Base-by-base conservation (phyloP, 1,140 invertebrate genomes). In the Rhopalosiphum padi region DNA sequence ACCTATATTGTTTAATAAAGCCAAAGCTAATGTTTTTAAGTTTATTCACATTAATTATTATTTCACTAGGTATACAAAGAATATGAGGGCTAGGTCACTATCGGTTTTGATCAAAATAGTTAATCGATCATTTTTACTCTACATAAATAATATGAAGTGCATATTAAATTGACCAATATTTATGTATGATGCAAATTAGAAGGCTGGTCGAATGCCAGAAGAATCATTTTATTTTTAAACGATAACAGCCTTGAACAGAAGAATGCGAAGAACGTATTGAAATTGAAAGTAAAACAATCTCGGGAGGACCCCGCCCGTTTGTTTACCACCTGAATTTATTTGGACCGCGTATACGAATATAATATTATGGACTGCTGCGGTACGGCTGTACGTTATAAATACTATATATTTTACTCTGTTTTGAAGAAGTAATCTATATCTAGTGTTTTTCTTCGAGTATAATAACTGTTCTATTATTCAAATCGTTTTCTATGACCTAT, bases 191-290 rank as follows among this genome's bases (percentile, higher is more conserved):
- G 9, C 35, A 55, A 92, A 92, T 91, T 9, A 53, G 68, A 91
- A 82, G 25, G 46, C 77, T 92, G 77, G 77, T 77, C 30, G 68
- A 51, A 83, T 92, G 68, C 68, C 43, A 83, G 23, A 77, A 91
- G 41, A 91, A n/a, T 60, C 25, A 22, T 91, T 77, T 46, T 92
- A 82, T 82, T 51, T 85, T 82, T 48, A 92, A 91, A 92, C 46
- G 91, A 92, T 77, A 92, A 92, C 46, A 92, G 37, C 91, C 91
- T 92, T 92, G 91, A 92, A 92, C 46, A 37, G 46, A 92, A 92
- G 91, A 92, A 92, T 92, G 91, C 91, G n/a, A 83, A 83, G 68
- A 92, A 92, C n/a, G 46, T n/a, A 23, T 48, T 35, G 91, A 92
- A 92, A 92, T 82, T 35, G 91, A 92, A 92, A 92, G 91, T 92